Percentiles rank a stretch among this genome's conserved stretches.
Evolutionary conservation across 2,888 invertebrate species (phyloP).

Genomic region (Hoplodrina ambigua): DNA sequence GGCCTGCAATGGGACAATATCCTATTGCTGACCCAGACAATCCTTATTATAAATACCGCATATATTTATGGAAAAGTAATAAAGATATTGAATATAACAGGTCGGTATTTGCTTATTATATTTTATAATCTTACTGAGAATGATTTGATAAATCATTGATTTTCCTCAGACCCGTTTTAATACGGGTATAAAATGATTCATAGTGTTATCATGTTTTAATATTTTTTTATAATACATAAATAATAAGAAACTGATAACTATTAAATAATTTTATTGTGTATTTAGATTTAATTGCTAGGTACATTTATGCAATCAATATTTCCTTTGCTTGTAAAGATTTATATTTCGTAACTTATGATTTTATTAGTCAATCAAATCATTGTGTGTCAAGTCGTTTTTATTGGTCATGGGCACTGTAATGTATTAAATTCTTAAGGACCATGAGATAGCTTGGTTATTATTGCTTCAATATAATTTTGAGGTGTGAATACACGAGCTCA

Average conservation of each 20-base stretch:
- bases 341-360: conserved; percentile 8
- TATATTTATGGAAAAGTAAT: too few relatives aligned
- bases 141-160: not conserved
- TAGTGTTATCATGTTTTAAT: not conserved
- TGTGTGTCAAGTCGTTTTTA: not conserved
- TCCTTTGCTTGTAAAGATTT: conserved; percentile 10
- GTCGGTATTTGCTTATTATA: too few relatives aligned
- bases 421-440: conserved; percentile 14
- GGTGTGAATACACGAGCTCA: not conserved
- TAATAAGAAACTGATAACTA: not conserved
- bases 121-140: not conserved
- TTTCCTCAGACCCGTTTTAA: too few relatives aligned
- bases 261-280: not conserved
- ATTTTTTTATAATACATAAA: not conserved
- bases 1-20: too few relatives aligned
- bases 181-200: not conserved
- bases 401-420: conserved; percentile 5
- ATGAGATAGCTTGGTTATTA: not conserved
- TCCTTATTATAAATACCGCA: too few relatives aligned
- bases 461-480: not conserved
- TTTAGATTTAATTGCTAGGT: not conserved
- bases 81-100: too few relatives aligned
- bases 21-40: too few relatives aligned
- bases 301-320: not conserved
- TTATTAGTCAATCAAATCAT: conserved; percentile 5